Evolutionary conservation across 2,888 invertebrate genomes (phyloP).

Genomic region (Chironomus tentans): DNA sequence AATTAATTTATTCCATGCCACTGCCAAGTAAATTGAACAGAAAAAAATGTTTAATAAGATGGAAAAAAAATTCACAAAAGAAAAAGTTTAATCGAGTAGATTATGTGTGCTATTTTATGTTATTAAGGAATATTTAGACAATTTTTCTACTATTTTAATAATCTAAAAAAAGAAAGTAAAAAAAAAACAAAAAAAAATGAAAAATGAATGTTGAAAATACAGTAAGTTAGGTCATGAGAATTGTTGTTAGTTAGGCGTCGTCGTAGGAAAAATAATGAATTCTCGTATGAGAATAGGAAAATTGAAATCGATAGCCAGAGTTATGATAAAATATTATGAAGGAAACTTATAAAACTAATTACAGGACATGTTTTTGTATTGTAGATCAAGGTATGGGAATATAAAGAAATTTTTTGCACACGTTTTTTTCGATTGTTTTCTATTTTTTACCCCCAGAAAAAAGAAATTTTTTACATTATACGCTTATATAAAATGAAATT

Average conservation of each 20-base stretch:
- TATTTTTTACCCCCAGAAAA: not conserved
- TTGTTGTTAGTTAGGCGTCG: not conserved
- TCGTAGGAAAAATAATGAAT: not conserved
- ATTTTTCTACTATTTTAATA: slow-evolving; percentile 2
- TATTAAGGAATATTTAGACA: not conserved
- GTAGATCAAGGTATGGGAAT: not conserved
- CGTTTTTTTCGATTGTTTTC: not conserved
- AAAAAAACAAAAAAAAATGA: not conserved
- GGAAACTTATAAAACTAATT: not conserved
- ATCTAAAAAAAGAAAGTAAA: not conserved
- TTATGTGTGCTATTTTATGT: not conserved
- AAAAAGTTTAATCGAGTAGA: slow-evolving; percentile 2
- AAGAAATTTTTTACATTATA: not conserved
- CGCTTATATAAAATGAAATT: not conserved
- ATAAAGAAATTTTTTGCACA: not conserved
- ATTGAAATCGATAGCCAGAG: not conserved
- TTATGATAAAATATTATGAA: not conserved
- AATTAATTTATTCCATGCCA: not conserved
- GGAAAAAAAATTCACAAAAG: not conserved
- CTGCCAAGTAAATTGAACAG: not conserved
- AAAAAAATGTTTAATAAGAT: not conserved
- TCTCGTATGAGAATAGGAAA: no score
- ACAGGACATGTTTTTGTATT: not conserved
- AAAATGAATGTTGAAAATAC: not conserved
- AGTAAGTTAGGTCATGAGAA: not conserved